phyloP scores from a whole-genome alignment of 2,888 invertebrate species.

The Papilio elwesi region DNA sequence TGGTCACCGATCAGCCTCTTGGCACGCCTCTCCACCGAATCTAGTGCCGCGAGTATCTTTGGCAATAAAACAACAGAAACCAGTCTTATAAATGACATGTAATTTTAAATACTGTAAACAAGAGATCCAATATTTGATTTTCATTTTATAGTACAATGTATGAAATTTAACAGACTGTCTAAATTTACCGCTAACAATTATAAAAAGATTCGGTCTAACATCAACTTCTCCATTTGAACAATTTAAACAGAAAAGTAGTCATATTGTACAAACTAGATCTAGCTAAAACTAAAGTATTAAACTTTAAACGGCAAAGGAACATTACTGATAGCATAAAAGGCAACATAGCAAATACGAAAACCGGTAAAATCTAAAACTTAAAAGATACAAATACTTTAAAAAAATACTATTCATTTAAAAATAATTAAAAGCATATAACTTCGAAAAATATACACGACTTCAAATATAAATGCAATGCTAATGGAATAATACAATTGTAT shows the following conservation, averaged over 20 bases:
- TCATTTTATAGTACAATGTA: constrained; percentile 62
- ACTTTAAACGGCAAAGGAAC: constrained; percentile 53
- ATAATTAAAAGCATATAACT: constrained; percentile 55
- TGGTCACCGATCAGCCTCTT: too few relatives aligned
- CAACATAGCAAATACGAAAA: constrained; percentile 49
- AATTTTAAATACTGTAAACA: constrained; percentile 83
- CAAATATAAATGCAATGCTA: constrained; percentile 64
- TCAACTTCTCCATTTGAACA: constrained; percentile 33
- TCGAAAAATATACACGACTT: constrained; percentile 63
- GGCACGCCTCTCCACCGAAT: too few relatives aligned
- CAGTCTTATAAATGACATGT: constrained; percentile 83
- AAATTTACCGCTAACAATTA: constrained; percentile 44
- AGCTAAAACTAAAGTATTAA: constrained; percentile 45
- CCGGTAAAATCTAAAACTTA: constrained; percentile 46
- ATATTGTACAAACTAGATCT: constrained; percentile 43
- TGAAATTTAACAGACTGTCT: constrained; percentile 48
- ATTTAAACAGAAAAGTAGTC: constrained; percentile 28
- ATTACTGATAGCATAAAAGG: constrained; percentile 58
- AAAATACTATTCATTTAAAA: constrained; percentile 58
- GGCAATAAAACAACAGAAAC: constrained; percentile 85
- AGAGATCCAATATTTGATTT: constrained; percentile 78
- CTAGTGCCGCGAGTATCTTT: too few relatives aligned
- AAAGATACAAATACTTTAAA: constrained; percentile 53
- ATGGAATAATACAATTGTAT: constrained; percentile 38
- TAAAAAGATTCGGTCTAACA: constrained; percentile 39